Evolutionary conservation across 1,140 invertebrate genomes (phyloP).

Genomic region (Ceratosolen solmsi): DNA sequence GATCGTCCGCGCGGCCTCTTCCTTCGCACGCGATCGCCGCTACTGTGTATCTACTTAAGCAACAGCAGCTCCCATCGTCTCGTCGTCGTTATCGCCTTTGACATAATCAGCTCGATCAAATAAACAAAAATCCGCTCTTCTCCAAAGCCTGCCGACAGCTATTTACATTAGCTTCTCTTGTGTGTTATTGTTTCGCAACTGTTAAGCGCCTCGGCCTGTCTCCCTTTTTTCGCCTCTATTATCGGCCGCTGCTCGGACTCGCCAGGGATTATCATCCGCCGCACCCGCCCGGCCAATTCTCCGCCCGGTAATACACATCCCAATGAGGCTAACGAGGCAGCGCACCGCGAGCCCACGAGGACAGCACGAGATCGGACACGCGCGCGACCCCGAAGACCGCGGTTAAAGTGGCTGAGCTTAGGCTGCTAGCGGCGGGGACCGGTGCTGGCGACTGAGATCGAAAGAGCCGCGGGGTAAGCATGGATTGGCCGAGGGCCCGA

Average conservation of each 20-base stretch:
- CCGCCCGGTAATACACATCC: too few relatives aligned
- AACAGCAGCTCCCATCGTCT: background rate
- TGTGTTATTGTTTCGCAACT: background rate
- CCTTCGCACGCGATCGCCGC: background rate
- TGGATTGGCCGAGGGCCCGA: slow-evolving; percentile 44
- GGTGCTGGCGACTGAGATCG: background rate
- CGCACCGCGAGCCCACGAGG: background rate
- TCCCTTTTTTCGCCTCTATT: too few relatives aligned
- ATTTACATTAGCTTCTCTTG: background rate
- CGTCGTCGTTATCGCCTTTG: background rate
- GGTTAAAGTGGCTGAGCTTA: background rate
- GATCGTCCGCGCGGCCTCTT: background rate
- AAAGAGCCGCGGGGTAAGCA: slow-evolving; percentile 17
- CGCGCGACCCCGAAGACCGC: background rate
- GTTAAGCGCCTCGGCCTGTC: background rate
- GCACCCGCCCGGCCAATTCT: too few relatives aligned
- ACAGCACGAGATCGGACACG: background rate
- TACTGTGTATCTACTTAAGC: background rate
- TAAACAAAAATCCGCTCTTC: background rate
- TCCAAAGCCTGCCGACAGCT: background rate
- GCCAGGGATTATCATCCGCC: too few relatives aligned
- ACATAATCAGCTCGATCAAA: background rate
- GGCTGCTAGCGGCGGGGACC: background rate
- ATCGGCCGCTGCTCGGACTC: too few relatives aligned
- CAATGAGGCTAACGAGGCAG: background rate